Conservation (phyloP, 1,140 invertebrate species). For the Oncopeltus fasciatus region DNA sequence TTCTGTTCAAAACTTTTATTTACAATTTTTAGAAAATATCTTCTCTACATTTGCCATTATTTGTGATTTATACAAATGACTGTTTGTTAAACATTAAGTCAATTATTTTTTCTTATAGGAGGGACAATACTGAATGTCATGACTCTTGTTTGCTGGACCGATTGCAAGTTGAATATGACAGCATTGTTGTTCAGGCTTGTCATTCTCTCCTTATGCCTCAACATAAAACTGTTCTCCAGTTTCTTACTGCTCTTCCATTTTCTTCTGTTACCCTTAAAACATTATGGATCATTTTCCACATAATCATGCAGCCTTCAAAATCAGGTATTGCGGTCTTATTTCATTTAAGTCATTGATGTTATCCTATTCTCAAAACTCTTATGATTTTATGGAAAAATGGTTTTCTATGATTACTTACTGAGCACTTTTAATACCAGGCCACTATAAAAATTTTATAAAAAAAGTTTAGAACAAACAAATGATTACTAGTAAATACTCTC, state of each 20-base stretch:
- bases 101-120: constrained; percentile 12
- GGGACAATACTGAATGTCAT: constrained; percentile 13
- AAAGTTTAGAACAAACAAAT: too few species aligned
- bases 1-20: too few species aligned
- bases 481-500: too few species aligned
- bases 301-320: constrained; percentile 18
- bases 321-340: constrained; percentile 1
- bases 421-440: too few species aligned
- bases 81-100: too few species aligned
- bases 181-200: constrained; percentile 52
- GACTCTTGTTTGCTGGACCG: constrained; percentile 39
- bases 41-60: too few species aligned
- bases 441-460: too few species aligned
- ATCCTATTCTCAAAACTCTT: too few species aligned
- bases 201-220: constrained; percentile 54
- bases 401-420: too few species aligned
- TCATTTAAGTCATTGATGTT: neutral
- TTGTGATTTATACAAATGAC: too few species aligned
- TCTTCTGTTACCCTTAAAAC: constrained; percentile 44
- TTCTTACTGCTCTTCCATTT: constrained; percentile 64
- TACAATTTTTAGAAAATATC: too few species aligned
- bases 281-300: constrained; percentile 56
- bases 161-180: constrained; percentile 59
- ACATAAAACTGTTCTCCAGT: constrained; percentile 68
- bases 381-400: too few species aligned